Evolutionary conservation across 92 coral and sea anemone genomes (phyloP).

Genomic region (Siderastrea radians): DNA sequence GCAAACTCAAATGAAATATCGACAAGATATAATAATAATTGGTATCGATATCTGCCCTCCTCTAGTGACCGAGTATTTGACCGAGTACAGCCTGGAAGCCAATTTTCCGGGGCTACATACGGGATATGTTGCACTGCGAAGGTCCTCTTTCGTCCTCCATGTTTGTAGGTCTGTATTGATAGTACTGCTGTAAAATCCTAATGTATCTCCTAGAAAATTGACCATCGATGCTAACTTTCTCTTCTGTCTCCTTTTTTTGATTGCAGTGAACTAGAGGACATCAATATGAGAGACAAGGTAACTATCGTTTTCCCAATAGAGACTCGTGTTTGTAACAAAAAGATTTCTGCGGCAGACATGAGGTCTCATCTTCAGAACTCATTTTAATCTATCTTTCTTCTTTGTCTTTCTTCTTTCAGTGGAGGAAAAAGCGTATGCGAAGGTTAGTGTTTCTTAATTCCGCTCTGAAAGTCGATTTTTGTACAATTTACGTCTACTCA

Average conservation of each 20-base stretch:
- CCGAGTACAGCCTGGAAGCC: constrained; percentile 29
- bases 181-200: constrained; percentile 12
- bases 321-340: not conserved
- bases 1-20: no score
- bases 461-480: not conserved
- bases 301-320: not conserved
- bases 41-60: no score
- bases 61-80: not conserved
- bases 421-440: constrained; percentile 97
- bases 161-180: constrained; percentile 58
- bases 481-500: not conserved
- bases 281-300: constrained; percentile 82
- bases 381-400: constrained; percentile 6
- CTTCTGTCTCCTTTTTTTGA: constrained; percentile 1
- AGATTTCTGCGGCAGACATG: not conserved
- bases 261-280: constrained; percentile 62
- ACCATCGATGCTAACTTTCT: constrained; percentile 47
- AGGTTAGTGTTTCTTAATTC: constrained; percentile 59
- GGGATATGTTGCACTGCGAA: constrained; percentile 26
- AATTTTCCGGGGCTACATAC: constrained; percentile 44
- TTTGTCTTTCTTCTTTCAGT: constrained; percentile 58
- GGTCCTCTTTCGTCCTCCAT: constrained; percentile 80
- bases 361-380: not conserved
- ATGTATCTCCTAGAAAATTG: not conserved
- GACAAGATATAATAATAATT: no score